A percentile compares a stretch with the other conserved stretches of the same genome.
phyloP scores from a whole-genome alignment of 2,888 invertebrate genomes.

The Drosophila colorata region DNA sequence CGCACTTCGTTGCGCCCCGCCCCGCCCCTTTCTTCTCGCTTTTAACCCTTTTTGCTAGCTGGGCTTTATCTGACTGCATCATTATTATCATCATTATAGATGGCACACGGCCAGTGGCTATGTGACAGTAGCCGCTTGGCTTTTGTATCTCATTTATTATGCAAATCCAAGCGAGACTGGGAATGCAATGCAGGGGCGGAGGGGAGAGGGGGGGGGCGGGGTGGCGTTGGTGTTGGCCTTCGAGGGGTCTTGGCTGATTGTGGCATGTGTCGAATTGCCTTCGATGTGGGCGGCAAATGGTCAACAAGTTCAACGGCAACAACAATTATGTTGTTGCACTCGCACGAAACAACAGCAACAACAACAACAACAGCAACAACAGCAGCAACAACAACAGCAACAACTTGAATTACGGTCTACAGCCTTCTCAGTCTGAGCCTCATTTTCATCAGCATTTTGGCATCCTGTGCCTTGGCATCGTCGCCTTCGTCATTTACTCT shows the following conservation, averaged over 20 bases:
- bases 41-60: conserved; percentile 4
- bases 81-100: conserved; percentile 78
- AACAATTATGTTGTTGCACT: conserved; percentile 53
- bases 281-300: conserved; percentile 39
- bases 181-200: neutral
- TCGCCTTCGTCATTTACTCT: conserved; percentile 12
- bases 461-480: conserved; percentile 22
- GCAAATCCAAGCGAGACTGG: conserved; percentile 62
- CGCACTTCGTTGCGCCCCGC: neutral
- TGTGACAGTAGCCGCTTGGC: conserved; percentile 79
- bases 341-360: conserved; percentile 29
- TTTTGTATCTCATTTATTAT: conserved; percentile 80
- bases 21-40: neutral
- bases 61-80: conserved; percentile 58
- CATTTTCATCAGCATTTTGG: conserved; percentile 11
- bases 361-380: conserved; percentile 23
- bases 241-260: neutral
- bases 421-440: neutral
- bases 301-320: conserved; percentile 53
- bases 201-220: too few relatives aligned
- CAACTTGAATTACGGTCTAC: conserved; percentile 15
- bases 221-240: neutral
- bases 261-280: conserved; percentile 19
- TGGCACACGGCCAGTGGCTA: conserved; percentile 71
- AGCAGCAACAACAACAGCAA: conserved; percentile 23